Evolutionary conservation across 2,797 vertebrate genomes (phyloP), one percentile per base, ranked within the genome.

Genomic region (Neosilurus hyrtlii): DNA sequence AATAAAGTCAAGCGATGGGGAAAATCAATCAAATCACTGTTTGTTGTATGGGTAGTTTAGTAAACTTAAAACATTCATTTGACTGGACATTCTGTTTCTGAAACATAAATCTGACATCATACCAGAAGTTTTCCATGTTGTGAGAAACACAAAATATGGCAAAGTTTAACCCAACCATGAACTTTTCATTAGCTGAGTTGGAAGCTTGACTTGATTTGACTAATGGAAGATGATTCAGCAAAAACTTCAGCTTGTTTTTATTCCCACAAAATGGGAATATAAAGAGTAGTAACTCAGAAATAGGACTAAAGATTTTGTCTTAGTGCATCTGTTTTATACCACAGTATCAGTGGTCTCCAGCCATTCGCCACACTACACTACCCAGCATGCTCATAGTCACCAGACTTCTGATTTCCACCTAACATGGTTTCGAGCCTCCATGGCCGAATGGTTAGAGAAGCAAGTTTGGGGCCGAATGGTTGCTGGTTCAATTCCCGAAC

Each of bases 111-210:
- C 18, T 68, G 54, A 49, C 22, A 20, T 70, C 16, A 26, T 70
- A 61, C 70, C 30, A 62, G 49, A 63, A 22, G 26, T n/a, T 51
- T 54, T 65, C 9, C 43, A 22, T 81, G 51, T 52, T 73, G 22
- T 35, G 24, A 63, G 16, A 26, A 24, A 37, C 30, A 71, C 4
- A 49, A 37, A 71, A 71, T 26, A 43, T 70, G 67, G n/a, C 37
- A 20, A 62, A 30, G 24, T 73, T 62, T 20, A 81, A 70, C 52
- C 49, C 49, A 66, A 18, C 16, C 6, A 10, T 79, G 77, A 52
- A 49, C 66, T 59, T 80, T 80, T 80, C 54, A 80, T 80, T 49
- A 61, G 54, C 54, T 59, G 66, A 67, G 57, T 15, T n/a, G 74
- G 79, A 68, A 80, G 30, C 66, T 52, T 65, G n/a, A 22, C 18